A percentile compares a stretch with the other conserved stretches of the same genome.
Evolutionary conservation across 2,888 invertebrate species (phyloP).

Genomic region (Heliconius ethilla): DNA sequence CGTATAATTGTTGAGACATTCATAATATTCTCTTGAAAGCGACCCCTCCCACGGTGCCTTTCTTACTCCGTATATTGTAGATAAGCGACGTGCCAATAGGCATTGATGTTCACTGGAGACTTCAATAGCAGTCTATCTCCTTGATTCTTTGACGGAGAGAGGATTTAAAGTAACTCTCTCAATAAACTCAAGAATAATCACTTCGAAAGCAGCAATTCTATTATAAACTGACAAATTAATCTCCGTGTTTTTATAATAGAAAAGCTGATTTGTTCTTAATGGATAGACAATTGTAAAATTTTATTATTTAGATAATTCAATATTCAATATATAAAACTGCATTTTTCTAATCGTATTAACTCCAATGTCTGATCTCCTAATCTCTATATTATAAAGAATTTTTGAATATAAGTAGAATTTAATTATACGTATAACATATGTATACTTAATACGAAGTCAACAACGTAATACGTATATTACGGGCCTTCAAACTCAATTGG

Average conservation of each 20-base stretch:
- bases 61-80: conserved; percentile 67
- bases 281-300: not conserved
- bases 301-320: too few relatives aligned
- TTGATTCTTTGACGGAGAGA: conserved; percentile 73
- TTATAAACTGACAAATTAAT: conserved; percentile 48
- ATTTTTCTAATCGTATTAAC: too few relatives aligned
- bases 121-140: conserved; percentile 74
- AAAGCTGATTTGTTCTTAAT: too few relatives aligned
- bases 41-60: conserved; percentile 53
- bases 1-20: conserved; percentile 49
- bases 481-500: conserved; percentile 63
- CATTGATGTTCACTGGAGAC: conserved; percentile 78
- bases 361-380: too few relatives aligned
- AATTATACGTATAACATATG: not conserved
- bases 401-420: not conserved
- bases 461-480: conserved; percentile 31
- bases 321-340: too few relatives aligned
- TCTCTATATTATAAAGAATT: too few relatives aligned
- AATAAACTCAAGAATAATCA: conserved; percentile 62
- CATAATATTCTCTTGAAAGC: conserved; percentile 71
- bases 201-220: conserved; percentile 55
- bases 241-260: conserved; percentile 17
- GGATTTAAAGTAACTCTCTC: conserved; percentile 69
- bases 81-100: conserved; percentile 79
- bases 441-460: conserved; percentile 31